Evolutionary conservation across 2,888 invertebrate genomes (phyloP), one percentile per base, ranked within the genome.

Genomic region (Adelphocoris suturalis): DNA sequence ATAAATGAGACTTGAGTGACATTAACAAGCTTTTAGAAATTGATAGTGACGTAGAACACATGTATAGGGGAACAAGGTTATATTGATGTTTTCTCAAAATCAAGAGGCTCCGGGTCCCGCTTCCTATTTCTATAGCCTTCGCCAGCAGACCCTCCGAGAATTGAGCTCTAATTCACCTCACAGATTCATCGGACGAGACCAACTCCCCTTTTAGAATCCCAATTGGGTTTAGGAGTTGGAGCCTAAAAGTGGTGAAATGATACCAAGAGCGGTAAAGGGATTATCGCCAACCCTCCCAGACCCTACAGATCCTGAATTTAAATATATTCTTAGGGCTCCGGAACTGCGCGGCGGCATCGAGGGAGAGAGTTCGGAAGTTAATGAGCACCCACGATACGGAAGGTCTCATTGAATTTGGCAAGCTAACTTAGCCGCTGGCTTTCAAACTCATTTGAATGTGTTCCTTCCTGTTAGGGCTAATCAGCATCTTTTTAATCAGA

Each of bases 401-500:
- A 84, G 86, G 86, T 47, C 86, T 86, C 76, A 88, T 88, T 76
- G 78, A 78, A 78, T 76, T 78, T 88, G 88, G 78, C 85, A 85
- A 85, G 57, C 61, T 37, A 61, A 85, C 85, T 85, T 85, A 85
- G 85, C 85, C 27, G 7, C 16, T 61, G 85, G 85, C 57, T 85
- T 85, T 55, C 88, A 23, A 46, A 52, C 88, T 88, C 88, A 88
- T 88, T 88, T 88, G 88, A 88, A 88, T 88, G 78, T 88, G 78
- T 88, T 88, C 80, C 88, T 78, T 52, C 19, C 78, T 80, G 88
- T 80, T 55, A 27, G 55, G 80, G 88, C 88, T 78, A 78, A 88
- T 88, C 88, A 88, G 88, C 88, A 88, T 88, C 88, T 88, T 88
- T 88, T 88, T 88, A 88, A 88, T 88, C 88, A 88, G 88, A 19